Evolutionary conservation across 1,140 invertebrate genomes (phyloP).

Genomic region (Caenorhabditis remanei): DNA sequence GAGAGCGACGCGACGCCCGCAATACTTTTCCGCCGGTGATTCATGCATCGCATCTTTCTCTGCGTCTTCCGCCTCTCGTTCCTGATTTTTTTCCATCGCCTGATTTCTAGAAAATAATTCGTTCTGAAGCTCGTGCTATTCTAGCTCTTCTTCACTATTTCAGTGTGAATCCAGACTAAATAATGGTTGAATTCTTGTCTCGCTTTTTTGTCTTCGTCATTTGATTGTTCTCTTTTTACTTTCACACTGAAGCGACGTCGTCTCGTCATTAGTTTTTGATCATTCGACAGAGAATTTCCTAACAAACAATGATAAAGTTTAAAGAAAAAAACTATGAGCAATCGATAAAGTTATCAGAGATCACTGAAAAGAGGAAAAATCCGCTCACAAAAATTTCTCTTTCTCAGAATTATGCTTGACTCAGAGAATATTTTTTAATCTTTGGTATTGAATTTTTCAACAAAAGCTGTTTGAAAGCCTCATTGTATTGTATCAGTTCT

Average conservation of each 20-base stretch:
- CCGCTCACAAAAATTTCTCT: too few species aligned
- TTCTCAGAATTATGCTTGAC: too few species aligned
- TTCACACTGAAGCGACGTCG: background rate
- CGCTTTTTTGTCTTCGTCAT: background rate
- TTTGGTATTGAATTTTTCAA: too few species aligned
- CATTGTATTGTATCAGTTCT: background rate
- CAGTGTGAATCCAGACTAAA: too few species aligned
- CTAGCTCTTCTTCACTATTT: too few species aligned
- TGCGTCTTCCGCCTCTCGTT: background rate
- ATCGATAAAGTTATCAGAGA: background rate
- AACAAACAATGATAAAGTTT: background rate
- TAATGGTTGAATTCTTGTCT: background rate
- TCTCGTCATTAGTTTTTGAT: conserved; percentile 40
- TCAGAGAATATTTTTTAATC: too few species aligned
- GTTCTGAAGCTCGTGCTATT: too few species aligned
- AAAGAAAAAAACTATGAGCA: background rate
- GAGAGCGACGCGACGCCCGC: conserved; percentile 8
- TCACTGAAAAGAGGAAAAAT: too few species aligned
- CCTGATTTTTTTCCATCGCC: background rate
- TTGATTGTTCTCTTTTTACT: background rate
- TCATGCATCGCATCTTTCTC: background rate
- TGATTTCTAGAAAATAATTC: background rate
- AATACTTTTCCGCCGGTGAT: conserved; percentile 44
- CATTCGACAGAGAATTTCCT: background rate
- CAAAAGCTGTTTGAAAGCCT: too few species aligned